Base-by-base conservation (phyloP, 1,140 invertebrate genomes). In the Drosophila cardini region DNA sequence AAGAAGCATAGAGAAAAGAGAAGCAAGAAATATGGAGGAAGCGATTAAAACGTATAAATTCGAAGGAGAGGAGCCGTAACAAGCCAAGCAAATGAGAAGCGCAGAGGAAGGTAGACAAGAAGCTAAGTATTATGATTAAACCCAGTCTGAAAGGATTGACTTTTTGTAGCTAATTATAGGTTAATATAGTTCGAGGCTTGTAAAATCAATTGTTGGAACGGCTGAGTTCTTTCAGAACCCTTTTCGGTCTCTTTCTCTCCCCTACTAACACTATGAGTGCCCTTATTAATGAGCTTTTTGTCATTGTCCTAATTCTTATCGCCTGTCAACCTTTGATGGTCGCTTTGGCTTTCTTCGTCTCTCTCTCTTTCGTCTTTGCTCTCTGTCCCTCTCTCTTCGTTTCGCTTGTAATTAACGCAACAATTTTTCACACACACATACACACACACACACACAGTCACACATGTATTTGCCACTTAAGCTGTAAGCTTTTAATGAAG, bases 401-500 rank as follows among this genome's bases (percentile, higher is more conserved):
- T 50, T 46, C 32, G 32, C 58, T 62, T 38, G 36, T 48, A 63
- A 63, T 63, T 63, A 63, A 63, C 61, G 61, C 61, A 63, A 63
- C 61, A 63, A 63, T 63, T 63, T 63, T 63, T 63, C 48, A 45
- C 60, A 73, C 68, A 55, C 57, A 72, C 45, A 72, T 36, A 48
- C 65, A 71, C 50, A 53, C 61, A 26, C 36, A 40, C 58, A 62
- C 43, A 30, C 58, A 63, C 30, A 43, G 13, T 42, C 48, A 63
- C 53, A 63, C 32, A 48, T 56, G 26, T 16, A 64, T 64, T 72
- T 48, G 48, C 71, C 4, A 73, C 64, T 73, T 73, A 68, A 73
- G 64, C 71, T 60, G 15, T 86, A 86, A 87, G 83, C 83, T 86
- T 86, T 86, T 87, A 87, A 81, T 73, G 71, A 80, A 87, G 79